phyloP scores from a whole-genome alignment of 2,888 invertebrate species.

The Margaritifera margaritifera region DNA sequence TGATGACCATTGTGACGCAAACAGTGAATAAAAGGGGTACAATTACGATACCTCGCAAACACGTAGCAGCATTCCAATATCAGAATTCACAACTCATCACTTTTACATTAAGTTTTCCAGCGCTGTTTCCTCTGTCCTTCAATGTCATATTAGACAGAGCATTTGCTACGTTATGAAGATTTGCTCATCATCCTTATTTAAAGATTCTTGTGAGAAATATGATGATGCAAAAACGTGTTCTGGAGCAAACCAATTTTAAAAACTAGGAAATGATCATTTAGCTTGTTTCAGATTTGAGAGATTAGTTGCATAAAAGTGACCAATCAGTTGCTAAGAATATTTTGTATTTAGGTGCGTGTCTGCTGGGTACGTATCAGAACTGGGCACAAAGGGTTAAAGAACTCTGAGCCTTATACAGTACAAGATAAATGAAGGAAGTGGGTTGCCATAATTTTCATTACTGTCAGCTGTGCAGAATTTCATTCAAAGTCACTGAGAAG shows the following conservation, averaged over 20 bases:
- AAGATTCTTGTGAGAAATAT: slow-evolving; percentile 25
- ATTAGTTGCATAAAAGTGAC: slow-evolving; percentile 16
- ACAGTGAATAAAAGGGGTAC: no score
- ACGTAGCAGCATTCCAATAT: no score
- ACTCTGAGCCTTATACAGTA: slow-evolving; percentile 21
- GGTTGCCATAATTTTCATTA: slow-evolving; percentile 24
- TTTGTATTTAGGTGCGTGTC: slow-evolving; percentile 21
- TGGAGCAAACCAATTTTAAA: slow-evolving; percentile 22
- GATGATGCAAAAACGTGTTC: slow-evolving; percentile 19
- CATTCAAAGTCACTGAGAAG: slow-evolving; percentile 16
- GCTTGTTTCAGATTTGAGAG: slow-evolving; percentile 11
- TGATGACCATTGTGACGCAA: no score
- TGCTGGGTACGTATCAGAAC: slow-evolving; percentile 33
- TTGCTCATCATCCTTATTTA: slow-evolving; percentile 17
- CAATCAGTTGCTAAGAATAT: slow-evolving; percentile 8
- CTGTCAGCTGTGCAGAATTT: slow-evolving; percentile 26
- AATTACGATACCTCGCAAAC: no score
- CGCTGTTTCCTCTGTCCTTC: no score
- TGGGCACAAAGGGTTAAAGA: slow-evolving; percentile 32
- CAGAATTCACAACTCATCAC: no score
- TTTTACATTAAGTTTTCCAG: no score
- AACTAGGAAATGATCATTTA: slow-evolving; percentile 20
- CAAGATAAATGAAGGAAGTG: slow-evolving; percentile 28
- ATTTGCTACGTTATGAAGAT: slow-evolving; percentile 37
- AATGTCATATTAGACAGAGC: slow-evolving; percentile 36